A percentile compares a stretch with the other conserved stretches of the same genome.
Conservation (phyloP, 2,888 invertebrate genomes). For the Theretra japonica region DNA sequence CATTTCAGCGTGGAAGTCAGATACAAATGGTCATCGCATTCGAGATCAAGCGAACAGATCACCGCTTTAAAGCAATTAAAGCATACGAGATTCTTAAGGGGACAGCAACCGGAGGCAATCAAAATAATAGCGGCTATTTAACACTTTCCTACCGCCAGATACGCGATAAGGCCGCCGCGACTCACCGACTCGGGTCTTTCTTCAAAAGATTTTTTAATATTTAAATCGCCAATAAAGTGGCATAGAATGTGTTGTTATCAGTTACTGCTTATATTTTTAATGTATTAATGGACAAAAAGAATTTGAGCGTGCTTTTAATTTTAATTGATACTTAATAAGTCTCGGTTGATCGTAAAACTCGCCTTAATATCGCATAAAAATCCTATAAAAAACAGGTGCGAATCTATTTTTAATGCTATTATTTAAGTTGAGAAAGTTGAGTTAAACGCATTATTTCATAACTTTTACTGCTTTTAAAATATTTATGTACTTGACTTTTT, state of each 20-base stretch:
- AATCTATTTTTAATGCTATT: conserved; percentile 20
- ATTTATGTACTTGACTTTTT: background rate
- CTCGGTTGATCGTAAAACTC: conserved; percentile 14
- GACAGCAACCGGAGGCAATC: conserved; percentile 60
- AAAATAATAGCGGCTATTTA: conserved; percentile 79
- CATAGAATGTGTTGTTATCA: conserved; percentile 34
- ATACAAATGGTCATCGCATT: conserved; percentile 64
- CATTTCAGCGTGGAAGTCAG: conserved; percentile 63
- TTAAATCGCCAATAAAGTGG: conserved; percentile 39
- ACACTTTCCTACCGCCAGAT: conserved; percentile 71
- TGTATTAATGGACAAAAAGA: conserved; percentile 23
- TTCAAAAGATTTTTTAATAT: conserved; percentile 11
- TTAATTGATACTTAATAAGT: conserved; percentile 25
- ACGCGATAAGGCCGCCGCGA: conserved; percentile 57
- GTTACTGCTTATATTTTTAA: conserved; percentile 15
- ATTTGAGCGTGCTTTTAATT: conserved; percentile 22
- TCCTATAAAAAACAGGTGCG: conserved; percentile 11
- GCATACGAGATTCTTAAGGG: conserved; percentile 57
- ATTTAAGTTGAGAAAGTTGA: conserved; percentile 22
- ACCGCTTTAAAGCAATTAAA: conserved; percentile 33
- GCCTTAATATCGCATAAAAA: conserved; percentile 19
- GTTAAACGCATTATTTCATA: conserved; percentile 20
- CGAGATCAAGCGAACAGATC: conserved; percentile 51
- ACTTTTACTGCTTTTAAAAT: conserved; percentile 12
- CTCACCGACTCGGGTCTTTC: background rate